A percentile compares a stretch with the other conserved stretches of the same genome.
Evolutionary conservation across 2,888 invertebrate genomes (phyloP).

Genomic region (Caenorhabditis sp.): DNA sequence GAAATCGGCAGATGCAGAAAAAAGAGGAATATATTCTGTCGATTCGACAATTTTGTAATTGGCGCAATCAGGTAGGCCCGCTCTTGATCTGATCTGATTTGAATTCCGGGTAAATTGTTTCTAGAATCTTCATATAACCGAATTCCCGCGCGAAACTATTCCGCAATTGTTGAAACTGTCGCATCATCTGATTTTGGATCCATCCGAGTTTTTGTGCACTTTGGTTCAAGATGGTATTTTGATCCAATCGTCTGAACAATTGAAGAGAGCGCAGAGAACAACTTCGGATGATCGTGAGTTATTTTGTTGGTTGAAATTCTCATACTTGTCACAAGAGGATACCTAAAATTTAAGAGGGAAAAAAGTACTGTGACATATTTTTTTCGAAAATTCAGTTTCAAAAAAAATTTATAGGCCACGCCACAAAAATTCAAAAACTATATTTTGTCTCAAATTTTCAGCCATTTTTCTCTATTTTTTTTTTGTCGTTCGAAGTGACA

Average conservation of each 20-base stretch:
- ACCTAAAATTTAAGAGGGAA: no score
- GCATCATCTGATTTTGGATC: not conserved
- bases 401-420: no score
- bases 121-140: not conserved
- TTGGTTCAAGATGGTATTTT: not conserved
- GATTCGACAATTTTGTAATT: not conserved
- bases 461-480: no score
- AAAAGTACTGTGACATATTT: no score
- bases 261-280: not conserved
- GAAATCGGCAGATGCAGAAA: not conserved
- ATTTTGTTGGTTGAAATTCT: no score
- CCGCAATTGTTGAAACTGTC: not conserved
- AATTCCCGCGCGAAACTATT: not conserved
- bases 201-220: not conserved
- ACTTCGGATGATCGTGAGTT: not conserved
- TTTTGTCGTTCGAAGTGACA: no score
- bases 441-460: no score
- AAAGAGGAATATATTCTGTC: not conserved
- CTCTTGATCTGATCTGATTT: no score
- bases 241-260: not conserved
- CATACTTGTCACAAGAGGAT: no score
- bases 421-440: no score
- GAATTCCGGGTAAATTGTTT: not conserved
- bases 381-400: no score
- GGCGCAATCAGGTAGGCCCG: slow-evolving; percentile 1